Evolutionary conservation across 2,888 invertebrate species (phyloP).

Genomic region (Myathropa florea): DNA sequence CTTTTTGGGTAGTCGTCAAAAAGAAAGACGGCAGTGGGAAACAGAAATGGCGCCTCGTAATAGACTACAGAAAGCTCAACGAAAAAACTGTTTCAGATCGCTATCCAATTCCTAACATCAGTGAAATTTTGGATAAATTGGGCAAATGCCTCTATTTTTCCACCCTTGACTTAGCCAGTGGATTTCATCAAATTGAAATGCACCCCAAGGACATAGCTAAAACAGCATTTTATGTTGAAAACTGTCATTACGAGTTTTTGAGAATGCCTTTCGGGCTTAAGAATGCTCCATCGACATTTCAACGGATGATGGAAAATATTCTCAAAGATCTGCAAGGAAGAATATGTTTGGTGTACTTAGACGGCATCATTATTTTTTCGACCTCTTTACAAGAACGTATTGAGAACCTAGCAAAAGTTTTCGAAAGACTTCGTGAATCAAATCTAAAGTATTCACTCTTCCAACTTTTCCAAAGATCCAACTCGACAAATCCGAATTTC

Average conservation of each 20-base stretch:
- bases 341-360: not conserved
- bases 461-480: not conserved
- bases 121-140: too few species aligned
- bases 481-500: not conserved
- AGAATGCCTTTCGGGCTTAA: too few species aligned
- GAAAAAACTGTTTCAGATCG: not conserved
- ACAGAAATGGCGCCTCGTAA: not conserved
- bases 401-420: too few species aligned
- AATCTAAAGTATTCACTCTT: too few species aligned
- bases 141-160: not conserved
- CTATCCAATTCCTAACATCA: not conserved
- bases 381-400: not conserved
- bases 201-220: too few species aligned
- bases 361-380: not conserved
- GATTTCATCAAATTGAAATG: too few species aligned
- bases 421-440: too few species aligned
- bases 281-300: too few species aligned
- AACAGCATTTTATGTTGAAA: not conserved
- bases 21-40: not conserved
- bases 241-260: not conserved
- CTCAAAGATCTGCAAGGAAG: not conserved
- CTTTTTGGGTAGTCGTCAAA: too few species aligned
- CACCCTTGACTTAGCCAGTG: not conserved
- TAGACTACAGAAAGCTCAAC: not conserved
- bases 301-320: not conserved